Evolutionary conservation across 2,888 invertebrate species (phyloP).

Genomic region (Tinea pellionella): DNA sequence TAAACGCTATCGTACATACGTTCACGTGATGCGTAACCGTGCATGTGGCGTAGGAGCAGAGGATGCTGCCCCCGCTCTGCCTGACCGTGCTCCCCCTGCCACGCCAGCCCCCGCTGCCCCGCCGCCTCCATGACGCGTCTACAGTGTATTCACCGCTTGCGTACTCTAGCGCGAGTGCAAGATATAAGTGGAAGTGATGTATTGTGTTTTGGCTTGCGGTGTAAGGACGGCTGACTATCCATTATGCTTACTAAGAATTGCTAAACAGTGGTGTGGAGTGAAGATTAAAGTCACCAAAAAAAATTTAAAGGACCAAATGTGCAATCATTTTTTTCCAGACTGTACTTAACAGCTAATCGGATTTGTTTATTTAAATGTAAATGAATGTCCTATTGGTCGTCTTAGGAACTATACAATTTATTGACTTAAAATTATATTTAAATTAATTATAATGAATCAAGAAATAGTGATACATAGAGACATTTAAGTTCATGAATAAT

Average conservation of each 20-base stretch:
- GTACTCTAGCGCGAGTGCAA: slow-evolving; percentile 67
- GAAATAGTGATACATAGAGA: not conserved
- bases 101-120: slow-evolving; percentile 11
- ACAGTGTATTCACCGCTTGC: slow-evolving; percentile 79
- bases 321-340: too few relatives aligned
- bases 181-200: slow-evolving; percentile 19
- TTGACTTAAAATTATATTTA: not conserved
- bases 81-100: slow-evolving; percentile 53
- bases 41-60: slow-evolving; percentile 55
- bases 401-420: not conserved
- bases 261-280: too few relatives aligned
- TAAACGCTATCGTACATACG: slow-evolving; percentile 86
- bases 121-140: slow-evolving; percentile 74
- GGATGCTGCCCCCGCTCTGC: slow-evolving; percentile 67
- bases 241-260: too few relatives aligned
- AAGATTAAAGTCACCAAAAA: too few relatives aligned
- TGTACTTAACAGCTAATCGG: not conserved
- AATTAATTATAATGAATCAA: not conserved
- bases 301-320: too few relatives aligned
- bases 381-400: not conserved
- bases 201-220: slow-evolving; percentile 18
- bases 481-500: not conserved
- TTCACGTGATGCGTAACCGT: slow-evolving; percentile 78
- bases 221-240: slow-evolving; percentile 16
- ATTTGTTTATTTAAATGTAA: not conserved